Base-by-base conservation (phyloP, 2,113 vertebrate species). In the Chrysemys picta region DNA sequence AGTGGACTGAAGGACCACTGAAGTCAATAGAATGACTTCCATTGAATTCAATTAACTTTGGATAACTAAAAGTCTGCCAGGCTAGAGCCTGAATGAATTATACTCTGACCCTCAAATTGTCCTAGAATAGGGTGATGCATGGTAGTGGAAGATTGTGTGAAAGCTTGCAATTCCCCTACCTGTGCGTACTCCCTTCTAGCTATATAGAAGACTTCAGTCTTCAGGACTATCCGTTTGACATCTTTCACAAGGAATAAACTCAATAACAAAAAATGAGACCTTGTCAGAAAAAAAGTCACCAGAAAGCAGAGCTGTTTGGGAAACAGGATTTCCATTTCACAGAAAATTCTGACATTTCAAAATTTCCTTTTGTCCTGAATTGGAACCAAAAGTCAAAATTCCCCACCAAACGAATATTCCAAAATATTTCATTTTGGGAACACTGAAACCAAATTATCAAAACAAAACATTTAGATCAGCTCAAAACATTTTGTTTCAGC, bases 391-490 rank as follows among this genome's bases (percentile, higher is more conserved):
- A 72, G 82, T 49, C 35, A 87, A 65, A 2, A 56, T 24, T 93
- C 89, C 6, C 69, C 72, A 42, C 9, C 59, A 91, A 97, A 80
- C 10, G 82, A 57, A 47, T 78, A 88, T 81, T 88, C 72, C 80
- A 22, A 83, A 85, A 65, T 31, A 47, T 93, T 90, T 96, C 93
- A 93, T 93, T 95, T 95, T 82, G 16, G 54, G 80, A 90, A n/a
- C 59, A 49, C 82, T 80, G 56, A 89, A 95, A 87, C 38, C 78
- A 88, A 53, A 82, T 35, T 42, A 62, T 50, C 31, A 31, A 87
- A 87, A 56, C 72, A 16, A 14, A 93, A n/a, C 92, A 89, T 92
- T 95, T 95, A 89, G 49, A 79, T 75, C 42, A 47, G 31, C 17
- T 87, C 85, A 24, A 95, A 53, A 84, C 31, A 4, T 50, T 93